Conservation (phyloP, 92 coral and sea anemone genomes). For the Epizoanthus rinbou region DNA sequence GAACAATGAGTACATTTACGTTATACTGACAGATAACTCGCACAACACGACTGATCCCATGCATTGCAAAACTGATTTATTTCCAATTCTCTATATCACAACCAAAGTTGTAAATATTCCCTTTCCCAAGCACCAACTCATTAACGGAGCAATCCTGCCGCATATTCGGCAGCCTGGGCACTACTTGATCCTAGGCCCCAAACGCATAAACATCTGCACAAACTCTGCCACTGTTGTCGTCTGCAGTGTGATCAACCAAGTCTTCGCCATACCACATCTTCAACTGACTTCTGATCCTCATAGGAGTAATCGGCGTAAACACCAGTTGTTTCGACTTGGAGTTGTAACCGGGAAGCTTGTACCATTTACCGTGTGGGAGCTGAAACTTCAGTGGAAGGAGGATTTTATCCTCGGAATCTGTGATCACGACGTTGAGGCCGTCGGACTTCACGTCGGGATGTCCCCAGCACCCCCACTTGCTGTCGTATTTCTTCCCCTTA, state of each 20-base stretch:
- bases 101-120: too few species aligned
- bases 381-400: background rate
- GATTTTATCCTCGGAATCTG: background rate
- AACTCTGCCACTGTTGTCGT: background rate
- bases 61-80: too few species aligned
- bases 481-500: background rate
- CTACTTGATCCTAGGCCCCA: background rate
- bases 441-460: background rate
- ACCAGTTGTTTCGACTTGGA: background rate
- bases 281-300: background rate
- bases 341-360: too few species aligned
- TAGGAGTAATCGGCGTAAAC: background rate
- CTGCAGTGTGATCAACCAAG: background rate
- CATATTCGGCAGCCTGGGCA: background rate
- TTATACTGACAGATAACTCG: too few species aligned
- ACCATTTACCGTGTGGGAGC: too few species aligned
- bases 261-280: background rate
- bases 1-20: too few species aligned
- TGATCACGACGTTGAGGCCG: background rate
- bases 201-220: background rate
- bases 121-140: background rate
- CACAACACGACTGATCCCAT: too few species aligned
- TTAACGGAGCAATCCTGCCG: background rate
- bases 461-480: conserved; percentile 25
- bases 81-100: too few species aligned